Base-by-base conservation (phyloP, 2,797 vertebrate genomes). In the Cercopithecus hamlyni region DNA sequence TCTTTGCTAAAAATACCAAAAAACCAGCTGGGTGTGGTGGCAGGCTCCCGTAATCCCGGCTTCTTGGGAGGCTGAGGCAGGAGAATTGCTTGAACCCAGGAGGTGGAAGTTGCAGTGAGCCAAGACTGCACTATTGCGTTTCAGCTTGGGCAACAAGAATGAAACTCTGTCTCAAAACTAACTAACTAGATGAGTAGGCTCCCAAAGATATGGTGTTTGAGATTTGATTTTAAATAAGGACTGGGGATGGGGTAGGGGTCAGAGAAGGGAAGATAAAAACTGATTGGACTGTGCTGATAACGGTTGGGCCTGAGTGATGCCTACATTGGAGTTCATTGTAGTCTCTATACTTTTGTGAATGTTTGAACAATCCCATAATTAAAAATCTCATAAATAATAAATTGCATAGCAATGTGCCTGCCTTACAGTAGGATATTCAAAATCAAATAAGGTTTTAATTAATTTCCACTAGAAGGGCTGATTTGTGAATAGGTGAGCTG, bases 181-280 rank as follows among this genome's bases (percentile, higher is more conserved):
- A 64, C 33, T 17, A n/a, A n/a, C 7, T 17, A 33, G 17, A 64
- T 45, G 57, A 72, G 70, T n/a, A 72, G 43, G 4, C 9, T 88
- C n/a, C 61, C 81, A 39, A 39, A 64, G 27, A 36, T 14, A 39
- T 0, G 6, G 0, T 55, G 33, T 33, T 48, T 41, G 72, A 72
- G 33, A 87, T 79, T 79, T 76, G 30, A 33, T 88, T 48, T 86
- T 41, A 26, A 41, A 48, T 27, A 52, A 36, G 19, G 39, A 19
- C 7, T 4, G 13, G 3, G 7, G 4, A 12, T 6, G 6, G 8
- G 2, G 20, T 5, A 4, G 13, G 5, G 1, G 6, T 22, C 2
- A 3, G 15, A 36, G n/a, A 79, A 79, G 33, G 52, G 30, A 17
- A 26, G 36, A 2, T 30, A 22, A 43, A 85, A 4, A 6, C 19